A percentile compares a stretch with the other conserved stretches of the same genome.
Conservation (phyloP, 2,888 invertebrate species). For the Deroplatys truncata region DNA sequence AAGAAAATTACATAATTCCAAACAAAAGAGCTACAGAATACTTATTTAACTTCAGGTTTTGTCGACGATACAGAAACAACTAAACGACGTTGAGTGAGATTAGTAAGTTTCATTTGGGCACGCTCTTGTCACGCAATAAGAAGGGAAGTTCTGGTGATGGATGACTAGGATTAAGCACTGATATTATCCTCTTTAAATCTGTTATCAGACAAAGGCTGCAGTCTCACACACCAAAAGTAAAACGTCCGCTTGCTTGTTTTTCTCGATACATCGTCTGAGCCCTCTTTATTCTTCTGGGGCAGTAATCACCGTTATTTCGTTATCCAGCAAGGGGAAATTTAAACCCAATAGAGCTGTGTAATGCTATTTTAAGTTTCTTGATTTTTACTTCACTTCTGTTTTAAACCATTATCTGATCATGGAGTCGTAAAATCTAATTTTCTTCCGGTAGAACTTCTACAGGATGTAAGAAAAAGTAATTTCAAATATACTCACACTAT, state of each 20-base stretch:
- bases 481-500: no score
- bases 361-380: neutral
- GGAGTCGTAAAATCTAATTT: neutral
- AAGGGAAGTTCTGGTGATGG: neutral
- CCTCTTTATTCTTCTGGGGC: neutral
- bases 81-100: neutral
- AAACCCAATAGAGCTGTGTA: neutral
- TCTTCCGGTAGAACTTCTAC: no score
- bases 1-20: no score
- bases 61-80: neutral
- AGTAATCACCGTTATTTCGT: neutral
- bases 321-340: neutral
- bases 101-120: neutral
- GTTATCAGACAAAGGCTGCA: neutral
- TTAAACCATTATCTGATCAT: neutral
- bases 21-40: neutral
- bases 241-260: neutral
- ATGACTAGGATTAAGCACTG: neutral
- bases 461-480: no score
- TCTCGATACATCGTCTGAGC: neutral
- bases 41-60: neutral
- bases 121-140: neutral
- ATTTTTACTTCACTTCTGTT: neutral
- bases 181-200: neutral
- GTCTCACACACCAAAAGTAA: no score